Percentiles rank a stretch among this genome's conserved stretches.
These are phyloP conservation scores for Boloria selene DNA, from an alignment of 2,888 invertebrate species.

Conservation along the genomic window DNA sequence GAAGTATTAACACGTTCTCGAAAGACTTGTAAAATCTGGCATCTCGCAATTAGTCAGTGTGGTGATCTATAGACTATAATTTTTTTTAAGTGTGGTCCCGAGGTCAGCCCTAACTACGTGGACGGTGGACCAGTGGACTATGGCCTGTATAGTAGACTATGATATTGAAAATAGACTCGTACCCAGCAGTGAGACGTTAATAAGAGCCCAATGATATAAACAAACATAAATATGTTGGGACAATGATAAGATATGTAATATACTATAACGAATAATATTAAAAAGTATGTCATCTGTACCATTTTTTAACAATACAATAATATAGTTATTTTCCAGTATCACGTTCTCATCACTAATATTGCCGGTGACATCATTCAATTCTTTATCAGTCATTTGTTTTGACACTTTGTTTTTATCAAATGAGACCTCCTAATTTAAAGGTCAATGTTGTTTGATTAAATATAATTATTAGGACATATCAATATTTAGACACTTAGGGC, in stretches of 20 bases:
- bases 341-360: constrained; percentile 23
- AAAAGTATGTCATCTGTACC: neutral
- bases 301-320: neutral
- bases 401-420: constrained; percentile 22
- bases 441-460: constrained; percentile 12
- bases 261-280: too few relatives aligned
- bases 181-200: neutral
- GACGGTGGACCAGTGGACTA: too few relatives aligned
- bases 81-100: too few relatives aligned
- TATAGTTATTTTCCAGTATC: neutral
- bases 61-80: too few relatives aligned
- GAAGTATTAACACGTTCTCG: too few relatives aligned
- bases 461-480: neutral
- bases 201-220: neutral
- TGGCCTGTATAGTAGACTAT: too few relatives aligned
- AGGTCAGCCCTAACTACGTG: too few relatives aligned
- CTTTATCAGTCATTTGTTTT: constrained; percentile 37
- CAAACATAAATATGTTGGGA: too few relatives aligned
- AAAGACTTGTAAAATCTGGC: too few relatives aligned
- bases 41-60: too few relatives aligned
- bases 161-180: too few relatives aligned
- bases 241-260: too few relatives aligned
- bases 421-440: constrained; percentile 19
- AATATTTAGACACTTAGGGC: neutral
- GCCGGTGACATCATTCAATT: constrained; percentile 32